Evolutionary conservation across 1,140 invertebrate genomes (phyloP).

Genomic region (Anoplophora glabripennis): DNA sequence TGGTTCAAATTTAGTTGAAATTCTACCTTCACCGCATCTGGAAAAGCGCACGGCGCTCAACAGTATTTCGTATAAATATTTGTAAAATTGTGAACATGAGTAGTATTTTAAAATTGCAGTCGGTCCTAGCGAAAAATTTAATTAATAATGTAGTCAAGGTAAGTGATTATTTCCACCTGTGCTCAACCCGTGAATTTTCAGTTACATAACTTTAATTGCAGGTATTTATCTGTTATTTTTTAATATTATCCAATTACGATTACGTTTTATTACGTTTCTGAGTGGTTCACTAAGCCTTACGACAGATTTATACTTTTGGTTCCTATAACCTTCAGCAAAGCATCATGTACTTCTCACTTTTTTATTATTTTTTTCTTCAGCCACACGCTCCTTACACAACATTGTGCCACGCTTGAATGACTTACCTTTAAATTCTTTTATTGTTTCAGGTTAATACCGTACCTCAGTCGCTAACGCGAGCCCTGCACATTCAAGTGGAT

Average conservation of each 20-base stretch:
- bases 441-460: constrained; percentile 1
- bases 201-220: constrained; percentile 13
- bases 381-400: background rate
- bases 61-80: too few species aligned
- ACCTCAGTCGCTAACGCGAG: constrained; percentile 6
- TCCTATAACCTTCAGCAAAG: background rate
- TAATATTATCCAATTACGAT: background rate
- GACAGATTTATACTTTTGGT: background rate
- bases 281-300: background rate
- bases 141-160: constrained; percentile 25
- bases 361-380: background rate
- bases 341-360: background rate
- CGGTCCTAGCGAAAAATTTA: constrained; percentile 17
- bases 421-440: background rate
- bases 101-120: constrained; percentile 25
- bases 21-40: too few species aligned
- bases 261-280: background rate
- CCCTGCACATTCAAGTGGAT: constrained; percentile 32
- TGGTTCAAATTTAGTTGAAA: too few species aligned
- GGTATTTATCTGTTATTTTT: background rate
- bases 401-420: background rate
- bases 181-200: constrained; percentile 21
- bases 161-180: constrained; percentile 14
- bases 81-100: constrained; percentile 21
- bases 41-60: too few species aligned